Base-by-base conservation (phyloP, 2,113 vertebrate genomes). In the Aegypius monachus region DNA sequence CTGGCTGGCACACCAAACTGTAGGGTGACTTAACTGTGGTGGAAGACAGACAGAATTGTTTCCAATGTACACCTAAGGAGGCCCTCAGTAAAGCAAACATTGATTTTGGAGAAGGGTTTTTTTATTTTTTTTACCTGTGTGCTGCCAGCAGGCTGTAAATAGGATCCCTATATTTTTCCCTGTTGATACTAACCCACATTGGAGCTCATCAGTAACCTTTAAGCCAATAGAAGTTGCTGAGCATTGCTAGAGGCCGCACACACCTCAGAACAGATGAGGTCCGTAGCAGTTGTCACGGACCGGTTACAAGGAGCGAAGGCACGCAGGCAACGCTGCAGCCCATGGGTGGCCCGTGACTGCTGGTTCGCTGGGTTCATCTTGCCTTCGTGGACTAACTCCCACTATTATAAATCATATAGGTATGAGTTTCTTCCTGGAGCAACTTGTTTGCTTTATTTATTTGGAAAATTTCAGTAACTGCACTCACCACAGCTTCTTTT, bases 81-180 rank as follows among this genome's bases (percentile, higher is more conserved):
- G 97, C 98, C 98, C 97, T 98, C 98, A 97, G 96, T 89, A 98
- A 98, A 98, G 97, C 97, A 98, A 98, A 98, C 97, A 97, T 98
- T 98, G 97, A 98, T 97, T 98, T 98, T 98, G 98, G 98, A 98
- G 94, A 78, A 80, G 66, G 23, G 4, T 7, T 65, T 63, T 66
- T 58, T 84, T 77, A 36, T 93, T 95, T 92, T 97, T 95, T 95
- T 80, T 90, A 84, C 85, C 91, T 93, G 47, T 92, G 93, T 96
- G 75, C 84, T 97, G 96, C 98, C 98, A 98, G 91, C 77, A 96
- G 80, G 91, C 97, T 98, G 97, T 98, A 98, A 98, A 98, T 97
- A 97, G 97, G 97, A 97, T 97, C 88, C 95, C 96, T 98, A 97
- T 98, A 95, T 97, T 97, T 97, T 93, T 62, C 45, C 88, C 43